Percentiles rank a stretch among this genome's conserved stretches.
Conservation (phyloP, 2,888 invertebrate species). For the Drosophila macrothrix region DNA sequence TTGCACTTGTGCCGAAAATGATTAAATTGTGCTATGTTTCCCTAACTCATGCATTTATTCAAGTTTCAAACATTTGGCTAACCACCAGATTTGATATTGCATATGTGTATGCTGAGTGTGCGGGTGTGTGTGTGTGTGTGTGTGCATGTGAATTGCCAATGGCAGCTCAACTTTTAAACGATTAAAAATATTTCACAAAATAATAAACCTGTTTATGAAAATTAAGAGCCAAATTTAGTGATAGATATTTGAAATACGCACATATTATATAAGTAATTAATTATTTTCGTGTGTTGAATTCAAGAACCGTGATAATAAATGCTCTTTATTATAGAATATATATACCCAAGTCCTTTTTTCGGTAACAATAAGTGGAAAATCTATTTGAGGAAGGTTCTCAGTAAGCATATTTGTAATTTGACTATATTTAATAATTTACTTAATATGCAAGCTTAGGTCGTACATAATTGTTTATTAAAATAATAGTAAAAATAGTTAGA, state of each 20-base stretch:
- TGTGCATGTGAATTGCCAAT: background rate
- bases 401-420: background rate
- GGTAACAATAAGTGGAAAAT: background rate
- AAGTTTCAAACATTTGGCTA: slow-evolving; percentile 47
- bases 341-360: background rate
- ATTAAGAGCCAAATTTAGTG: background rate
- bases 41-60: slow-evolving; percentile 31
- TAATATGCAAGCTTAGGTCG: background rate
- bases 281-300: background rate
- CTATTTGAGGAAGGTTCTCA: background rate
- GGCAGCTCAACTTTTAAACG: background rate
- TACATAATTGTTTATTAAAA: background rate
- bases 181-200: slow-evolving; percentile 18
- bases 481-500: no score
- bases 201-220: background rate
- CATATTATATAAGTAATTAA: background rate
- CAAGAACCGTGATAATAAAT: background rate
- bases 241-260: background rate
- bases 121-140: background rate
- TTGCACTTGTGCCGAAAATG: slow-evolving; percentile 11
- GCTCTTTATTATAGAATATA: background rate
- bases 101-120: background rate
- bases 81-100: slow-evolving; percentile 40
- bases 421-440: background rate
- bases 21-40: slow-evolving; percentile 25